Base-by-base conservation (phyloP, 2,888 invertebrate genomes). In the Phoronis australis region DNA sequence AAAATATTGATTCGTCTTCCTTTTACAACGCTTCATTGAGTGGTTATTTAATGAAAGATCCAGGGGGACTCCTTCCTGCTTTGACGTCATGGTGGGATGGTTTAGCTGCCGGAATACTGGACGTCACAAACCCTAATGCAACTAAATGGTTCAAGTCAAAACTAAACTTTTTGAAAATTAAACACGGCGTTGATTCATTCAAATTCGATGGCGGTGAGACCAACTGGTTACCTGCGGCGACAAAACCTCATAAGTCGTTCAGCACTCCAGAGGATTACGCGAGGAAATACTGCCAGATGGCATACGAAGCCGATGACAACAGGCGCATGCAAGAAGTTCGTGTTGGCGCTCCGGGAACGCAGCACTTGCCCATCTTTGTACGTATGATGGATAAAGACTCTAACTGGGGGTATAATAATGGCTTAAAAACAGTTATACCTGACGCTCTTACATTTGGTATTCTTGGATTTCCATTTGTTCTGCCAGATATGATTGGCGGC, bases 381-480 rank as follows among this genome's bases (percentile, higher is more conserved):
- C 56, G 71, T n/a, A 78, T 94, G 46, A 89, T 93, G 9, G 87
- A 90, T 1, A 87, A 90, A 48, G 86, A 89, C 51, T 90, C 92
- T 0, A 85, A 87, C 0, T 96, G 96, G 95, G 85, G 85, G 48
- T 78, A 81, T 54, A 80, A 83, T 64, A 86, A 87, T 69, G 90
- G 88, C 0, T 77, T 89, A 0, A 77, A 83, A 56, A 83, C 85
- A 1, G 85, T 94, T 0, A 87, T 95, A 60, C 90, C 93, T 0
- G 87, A 90, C 1, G 86, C 92, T 51, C 77, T 71, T n/a, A 62
- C 67, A 9, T 67, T 69, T 43, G 66, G 69, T 6, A 37, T 71
- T 20, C 56, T 70, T 21, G 71, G 95, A 0, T 94, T 88, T 74
- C 83, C 86, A 0, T 93, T 94, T 65, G 83, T 94, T 38, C 85